Percentiles rank a stretch among this genome's conserved stretches.
These are phyloP conservation scores for Melopsittacus undulatus DNA, from an alignment of 2,797 vertebrate species.

Conservation along the genomic window DNA sequence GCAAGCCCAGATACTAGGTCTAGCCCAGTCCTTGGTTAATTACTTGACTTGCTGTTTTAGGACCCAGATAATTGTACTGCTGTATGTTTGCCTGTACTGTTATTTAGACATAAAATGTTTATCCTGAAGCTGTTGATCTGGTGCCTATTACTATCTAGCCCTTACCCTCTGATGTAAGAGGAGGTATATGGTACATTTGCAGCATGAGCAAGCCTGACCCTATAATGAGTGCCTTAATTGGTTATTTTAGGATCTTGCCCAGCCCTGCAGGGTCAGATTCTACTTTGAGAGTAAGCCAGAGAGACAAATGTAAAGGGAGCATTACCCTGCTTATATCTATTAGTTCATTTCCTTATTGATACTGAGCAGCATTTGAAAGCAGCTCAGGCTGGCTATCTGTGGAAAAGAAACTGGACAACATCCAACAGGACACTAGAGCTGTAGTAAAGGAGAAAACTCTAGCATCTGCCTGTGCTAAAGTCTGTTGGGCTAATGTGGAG, in stretches of 20 bases:
- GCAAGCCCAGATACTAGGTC: background rate
- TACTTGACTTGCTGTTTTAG: background rate
- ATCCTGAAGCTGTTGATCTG: background rate
- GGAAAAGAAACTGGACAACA: background rate
- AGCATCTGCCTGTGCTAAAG: background rate
- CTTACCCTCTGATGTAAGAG: background rate
- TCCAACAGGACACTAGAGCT: background rate
- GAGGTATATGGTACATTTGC: background rate
- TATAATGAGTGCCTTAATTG: background rate
- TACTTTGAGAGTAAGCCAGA: background rate
- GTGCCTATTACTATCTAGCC: background rate
- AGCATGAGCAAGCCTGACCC: background rate
- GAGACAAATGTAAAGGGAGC: background rate
- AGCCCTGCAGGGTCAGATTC: accelerated
- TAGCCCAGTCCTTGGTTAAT: background rate
- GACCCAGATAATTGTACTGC: background rate
- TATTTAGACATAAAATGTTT: background rate
- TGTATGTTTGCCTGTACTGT: background rate
- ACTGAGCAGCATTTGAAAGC: background rate
- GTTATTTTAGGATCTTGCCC: background rate
- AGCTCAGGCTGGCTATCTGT: background rate
- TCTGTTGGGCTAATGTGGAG: background rate
- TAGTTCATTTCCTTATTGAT: background rate
- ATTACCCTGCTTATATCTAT: background rate
- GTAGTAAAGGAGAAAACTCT: background rate